phyloP scores from a whole-genome alignment of 2,797 vertebrate species.

The Chaenodraco wilsoni region DNA sequence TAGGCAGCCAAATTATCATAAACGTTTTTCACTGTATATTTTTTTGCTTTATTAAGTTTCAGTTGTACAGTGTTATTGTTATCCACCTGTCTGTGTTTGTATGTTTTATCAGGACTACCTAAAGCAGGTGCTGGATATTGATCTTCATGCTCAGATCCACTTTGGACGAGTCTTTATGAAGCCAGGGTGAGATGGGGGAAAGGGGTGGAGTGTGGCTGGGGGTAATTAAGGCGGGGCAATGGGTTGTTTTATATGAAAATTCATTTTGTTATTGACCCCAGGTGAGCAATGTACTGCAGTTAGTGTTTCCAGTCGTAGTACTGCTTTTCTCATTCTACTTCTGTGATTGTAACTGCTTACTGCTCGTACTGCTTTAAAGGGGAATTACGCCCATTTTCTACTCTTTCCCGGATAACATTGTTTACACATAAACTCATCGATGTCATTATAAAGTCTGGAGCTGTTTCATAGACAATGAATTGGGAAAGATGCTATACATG shows the following conservation, averaged over 20 bases:
- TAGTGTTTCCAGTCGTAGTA: background rate
- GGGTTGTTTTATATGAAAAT: background rate
- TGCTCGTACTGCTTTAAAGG: background rate
- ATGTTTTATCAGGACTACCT: slow-evolving; percentile 91
- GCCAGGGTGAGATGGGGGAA: slow-evolving; percentile 82
- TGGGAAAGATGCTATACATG: too few species aligned
- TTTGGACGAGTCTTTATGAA: slow-evolving; percentile 99
- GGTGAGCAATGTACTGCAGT: background rate
- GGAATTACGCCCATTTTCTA: too few species aligned
- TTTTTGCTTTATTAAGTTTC: background rate
- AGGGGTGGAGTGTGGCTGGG: background rate
- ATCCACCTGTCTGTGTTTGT: slow-evolving; percentile 10
- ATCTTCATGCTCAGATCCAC: slow-evolving; percentile 99
- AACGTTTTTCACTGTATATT: background rate
- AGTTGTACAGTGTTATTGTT: background rate
- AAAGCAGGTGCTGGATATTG: slow-evolving; percentile 99
- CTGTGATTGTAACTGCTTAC: background rate
- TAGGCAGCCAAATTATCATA: background rate
- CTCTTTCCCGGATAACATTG: too few species aligned
- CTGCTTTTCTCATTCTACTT: background rate
- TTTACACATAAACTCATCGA: too few species aligned
- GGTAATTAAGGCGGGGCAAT: background rate
- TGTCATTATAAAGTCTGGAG: too few species aligned
- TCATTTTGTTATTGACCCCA: background rate
- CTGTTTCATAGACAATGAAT: too few species aligned